Base-by-base conservation (phyloP, 2,888 invertebrate genomes). In the Orthosia incerta region DNA sequence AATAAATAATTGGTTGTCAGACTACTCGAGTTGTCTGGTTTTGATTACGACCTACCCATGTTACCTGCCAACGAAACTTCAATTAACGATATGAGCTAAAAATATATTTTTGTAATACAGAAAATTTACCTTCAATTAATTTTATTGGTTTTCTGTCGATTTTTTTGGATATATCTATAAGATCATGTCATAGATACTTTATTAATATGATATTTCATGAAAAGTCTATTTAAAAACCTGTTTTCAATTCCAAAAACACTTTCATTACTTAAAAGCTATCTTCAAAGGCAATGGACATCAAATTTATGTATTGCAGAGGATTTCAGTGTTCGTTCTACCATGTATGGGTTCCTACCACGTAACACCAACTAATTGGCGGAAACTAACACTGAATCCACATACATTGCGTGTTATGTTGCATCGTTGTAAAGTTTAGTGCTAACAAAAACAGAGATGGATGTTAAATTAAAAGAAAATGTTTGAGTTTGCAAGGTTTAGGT, bases 221-320 rank as follows among this genome's bases (percentile, higher is more conserved):
- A 50, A 11, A 1, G 13, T 55, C 39, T 55, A 23, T 39, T 13
- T 15, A 20, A 62, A 75, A 51, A 67, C 39, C 31, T 1, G 11
- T 79, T 82, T 77, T 68, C 66, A 76, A 74, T 79, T 74, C 68
- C 73, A 45, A 80, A 88, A 89, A 87, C 86, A 88, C 86, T 91
- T 90, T 90, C 91, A 92, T 92, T 89, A 91, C 86, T 84, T 89
- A 91, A 92, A 90, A 91, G 91, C 90, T 88, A 89, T 87, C 83
- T 86, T 86, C 86, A 89, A 89, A 87, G 76, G 85, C 83, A 86
- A 86, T 86, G 79, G 86, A 86, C 76, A 85, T 86, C 79, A 86
- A 87, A 89, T 89, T 87, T 70, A 83, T 88, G 83, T 87, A 84
- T 78, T 84, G 80, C 76, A 87, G 84, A 86, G 83, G 82, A 72